Conservation (phyloP, 2,888 invertebrate genomes). For the Oasisia sp. region DNA sequence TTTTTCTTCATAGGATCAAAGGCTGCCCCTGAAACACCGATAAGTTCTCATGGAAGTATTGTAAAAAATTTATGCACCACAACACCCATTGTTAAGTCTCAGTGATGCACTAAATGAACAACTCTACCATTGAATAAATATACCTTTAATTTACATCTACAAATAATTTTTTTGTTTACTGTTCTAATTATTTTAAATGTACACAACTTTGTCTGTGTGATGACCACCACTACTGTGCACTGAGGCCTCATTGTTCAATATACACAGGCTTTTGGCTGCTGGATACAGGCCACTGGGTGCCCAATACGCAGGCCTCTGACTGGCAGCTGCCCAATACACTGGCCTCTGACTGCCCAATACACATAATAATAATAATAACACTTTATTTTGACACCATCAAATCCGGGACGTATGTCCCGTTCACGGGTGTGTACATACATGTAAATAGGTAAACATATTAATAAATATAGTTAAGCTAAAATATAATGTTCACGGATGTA, state of each 20-base stretch:
- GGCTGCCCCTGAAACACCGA: constrained; percentile 50
- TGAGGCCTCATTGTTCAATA: no score
- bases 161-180: neutral
- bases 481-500: no score
- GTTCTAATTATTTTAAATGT: neutral
- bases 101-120: neutral
- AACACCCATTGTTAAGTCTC: neutral
- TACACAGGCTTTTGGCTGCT: no score
- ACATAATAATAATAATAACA: no score
- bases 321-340: neutral
- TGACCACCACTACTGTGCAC: neutral
- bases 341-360: no score
- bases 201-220: neutral
- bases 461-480: no score
- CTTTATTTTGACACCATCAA: no score
- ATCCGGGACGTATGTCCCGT: no score
- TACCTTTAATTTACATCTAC: neutral
- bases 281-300: no score
- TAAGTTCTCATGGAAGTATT: neutral
- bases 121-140: neutral
- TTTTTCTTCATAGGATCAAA: constrained; percentile 82
- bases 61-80: neutral
- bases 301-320: neutral
- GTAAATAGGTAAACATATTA: no score
- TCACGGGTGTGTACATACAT: no score